phyloP scores from a whole-genome alignment of 2,797 vertebrate genomes.

The Centropyge bicolor region DNA sequence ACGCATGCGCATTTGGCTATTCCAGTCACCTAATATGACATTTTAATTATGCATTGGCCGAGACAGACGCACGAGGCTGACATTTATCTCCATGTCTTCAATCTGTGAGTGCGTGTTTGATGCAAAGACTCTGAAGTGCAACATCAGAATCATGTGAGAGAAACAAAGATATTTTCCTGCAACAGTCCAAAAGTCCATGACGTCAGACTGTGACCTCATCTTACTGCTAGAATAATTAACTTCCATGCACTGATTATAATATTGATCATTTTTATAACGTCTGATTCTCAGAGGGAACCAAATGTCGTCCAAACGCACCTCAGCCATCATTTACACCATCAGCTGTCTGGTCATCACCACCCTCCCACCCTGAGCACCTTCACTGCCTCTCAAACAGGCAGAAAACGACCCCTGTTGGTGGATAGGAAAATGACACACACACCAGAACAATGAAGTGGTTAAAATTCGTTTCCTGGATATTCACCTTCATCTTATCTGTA shows the following conservation, averaged over 20 bases:
- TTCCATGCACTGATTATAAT: neutral
- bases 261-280: neutral
- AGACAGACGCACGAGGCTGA: slow-evolving; percentile 42
- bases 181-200: neutral
- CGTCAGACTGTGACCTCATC: neutral
- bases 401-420: slow-evolving; percentile 52
- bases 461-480: no score
- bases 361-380: neutral
- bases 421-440: slow-evolving; percentile 1
- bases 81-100: slow-evolving; percentile 33
- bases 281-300: neutral
- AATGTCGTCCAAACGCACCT: neutral
- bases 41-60: slow-evolving; percentile 39
- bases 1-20: slow-evolving; percentile 44
- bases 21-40: slow-evolving; percentile 51
- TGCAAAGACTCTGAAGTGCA: neutral
- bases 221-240: neutral
- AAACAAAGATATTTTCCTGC: neutral
- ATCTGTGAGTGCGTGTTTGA: neutral
- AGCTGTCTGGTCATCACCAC: neutral
- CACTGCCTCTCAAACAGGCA: slow-evolving; percentile 6
- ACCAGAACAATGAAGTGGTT: no score
- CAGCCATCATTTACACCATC: neutral
- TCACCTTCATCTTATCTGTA: no score
- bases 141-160: neutral